These are phyloP conservation scores for Chlorops oryzae DNA, from an alignment of 1,140 invertebrate genomes.

Conservation along the genomic window DNA sequence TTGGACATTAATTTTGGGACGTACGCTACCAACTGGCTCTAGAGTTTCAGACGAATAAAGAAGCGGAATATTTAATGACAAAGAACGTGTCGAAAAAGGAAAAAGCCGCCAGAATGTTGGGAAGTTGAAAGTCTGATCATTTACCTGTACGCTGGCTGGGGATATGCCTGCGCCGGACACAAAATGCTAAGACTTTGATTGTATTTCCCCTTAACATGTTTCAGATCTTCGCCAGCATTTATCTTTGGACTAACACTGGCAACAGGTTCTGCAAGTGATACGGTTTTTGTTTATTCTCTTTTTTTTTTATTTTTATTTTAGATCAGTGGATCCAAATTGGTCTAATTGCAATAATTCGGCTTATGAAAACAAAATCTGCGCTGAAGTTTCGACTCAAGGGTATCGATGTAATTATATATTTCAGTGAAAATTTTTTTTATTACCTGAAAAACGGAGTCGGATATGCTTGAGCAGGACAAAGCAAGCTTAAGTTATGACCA, in stretches of 20 bases:
- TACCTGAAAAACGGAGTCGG: constrained; percentile 56
- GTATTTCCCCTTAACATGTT: constrained; percentile 34
- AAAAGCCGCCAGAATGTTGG: constrained; percentile 15
- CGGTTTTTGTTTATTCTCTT: not conserved
- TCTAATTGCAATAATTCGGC: too few species aligned
- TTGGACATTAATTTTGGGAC: constrained; percentile 59
- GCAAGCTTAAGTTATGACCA: constrained; percentile 47
- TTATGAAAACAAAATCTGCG: too few species aligned
- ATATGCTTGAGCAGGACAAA: constrained; percentile 57
- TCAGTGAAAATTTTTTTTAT: constrained; percentile 17
- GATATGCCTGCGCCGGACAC: constrained; percentile 63
- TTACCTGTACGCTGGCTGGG: constrained; percentile 58
- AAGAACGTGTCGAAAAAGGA: not conserved
- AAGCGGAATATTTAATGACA: not conserved
- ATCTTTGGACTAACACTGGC: constrained; percentile 46
- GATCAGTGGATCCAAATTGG: too few species aligned
- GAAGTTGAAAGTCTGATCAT: constrained; percentile 29
- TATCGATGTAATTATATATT: too few species aligned
- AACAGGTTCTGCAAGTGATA: constrained; percentile 19
- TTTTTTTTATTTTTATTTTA: too few species aligned
- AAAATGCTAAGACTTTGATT: constrained; percentile 52
- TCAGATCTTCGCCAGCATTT: constrained; percentile 33
- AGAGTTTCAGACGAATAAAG: constrained; percentile 17
- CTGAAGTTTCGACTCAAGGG: too few species aligned
- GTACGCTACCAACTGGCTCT: constrained; percentile 72